Conservation (phyloP, 2,113 vertebrate species). For the Centropus unirufus region DNA sequence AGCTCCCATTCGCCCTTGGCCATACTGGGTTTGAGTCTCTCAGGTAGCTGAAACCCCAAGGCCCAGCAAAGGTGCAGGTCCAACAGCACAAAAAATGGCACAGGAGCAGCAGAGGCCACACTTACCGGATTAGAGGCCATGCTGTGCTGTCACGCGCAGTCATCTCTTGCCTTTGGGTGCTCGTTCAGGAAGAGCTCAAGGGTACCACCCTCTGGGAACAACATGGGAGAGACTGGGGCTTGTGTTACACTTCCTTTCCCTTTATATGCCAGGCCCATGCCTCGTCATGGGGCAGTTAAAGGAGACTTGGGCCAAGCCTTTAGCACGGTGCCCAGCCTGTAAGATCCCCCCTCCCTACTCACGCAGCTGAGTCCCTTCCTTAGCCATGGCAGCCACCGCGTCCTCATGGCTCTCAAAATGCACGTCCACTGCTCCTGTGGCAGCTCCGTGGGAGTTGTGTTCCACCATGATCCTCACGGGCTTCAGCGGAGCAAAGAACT, state of each 20-base stretch:
- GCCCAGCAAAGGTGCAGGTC: fast-evolving
- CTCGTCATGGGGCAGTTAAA: fast-evolving
- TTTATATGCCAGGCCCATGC: background rate
- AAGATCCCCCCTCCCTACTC: conserved; percentile 25
- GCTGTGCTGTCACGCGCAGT: background rate
- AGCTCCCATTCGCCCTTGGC: too few relatives aligned
- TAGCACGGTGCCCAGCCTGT: fast-evolving
- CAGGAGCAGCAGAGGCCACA: fast-evolving
- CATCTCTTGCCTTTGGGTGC: conserved; percentile 59
- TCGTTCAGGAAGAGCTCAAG: conserved; percentile 90
- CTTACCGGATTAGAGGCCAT: background rate
- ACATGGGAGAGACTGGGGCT: background rate
- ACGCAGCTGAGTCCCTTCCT: conserved; percentile 86
- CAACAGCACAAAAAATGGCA: fast-evolving
- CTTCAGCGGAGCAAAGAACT: conserved; percentile 90
- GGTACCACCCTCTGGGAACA: conserved; percentile 80
- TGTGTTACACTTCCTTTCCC: fast-evolving
- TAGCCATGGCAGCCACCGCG: conserved; percentile 83
- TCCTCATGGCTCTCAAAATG: conserved; percentile 85
- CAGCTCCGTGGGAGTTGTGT: conserved; percentile 79
- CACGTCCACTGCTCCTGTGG: conserved; percentile 84
- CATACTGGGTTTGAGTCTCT: too few relatives aligned
- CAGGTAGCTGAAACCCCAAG: fast-evolving
- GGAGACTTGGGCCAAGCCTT: fast-evolving
- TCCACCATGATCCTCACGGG: conserved; percentile 85